Evolutionary conservation across 2,888 invertebrate genomes (phyloP).

Genomic region (Dicranocentrus wangi): DNA sequence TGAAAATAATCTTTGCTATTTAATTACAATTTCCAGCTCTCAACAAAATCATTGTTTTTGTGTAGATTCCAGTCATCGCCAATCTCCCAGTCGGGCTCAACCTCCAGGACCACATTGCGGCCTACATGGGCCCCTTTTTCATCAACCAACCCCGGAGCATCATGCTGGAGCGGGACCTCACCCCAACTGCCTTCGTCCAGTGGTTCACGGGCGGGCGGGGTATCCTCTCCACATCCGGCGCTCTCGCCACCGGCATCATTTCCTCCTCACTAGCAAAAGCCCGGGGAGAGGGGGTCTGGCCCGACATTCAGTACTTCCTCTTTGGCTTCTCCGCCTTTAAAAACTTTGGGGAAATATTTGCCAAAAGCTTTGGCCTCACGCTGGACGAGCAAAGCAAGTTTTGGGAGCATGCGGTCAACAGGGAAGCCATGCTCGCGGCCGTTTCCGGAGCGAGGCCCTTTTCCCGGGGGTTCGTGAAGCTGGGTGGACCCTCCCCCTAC

Average conservation of each 20-base stretch:
- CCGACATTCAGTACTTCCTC: slow-evolving; percentile 62
- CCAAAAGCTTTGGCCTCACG: slow-evolving; percentile 60
- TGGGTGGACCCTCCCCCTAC: slow-evolving; percentile 66
- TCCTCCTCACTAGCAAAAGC: slow-evolving; percentile 65
- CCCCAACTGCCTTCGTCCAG: slow-evolving; percentile 39
- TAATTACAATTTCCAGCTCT: background rate
- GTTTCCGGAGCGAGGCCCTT: slow-evolving; percentile 56
- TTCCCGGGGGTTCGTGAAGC: slow-evolving; percentile 60
- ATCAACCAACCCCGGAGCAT: slow-evolving; percentile 44
- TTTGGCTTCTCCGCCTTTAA: slow-evolving; percentile 56
- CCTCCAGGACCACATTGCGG: slow-evolving; percentile 65
- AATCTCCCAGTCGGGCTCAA: slow-evolving; percentile 64
- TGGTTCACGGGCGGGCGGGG: slow-evolving; percentile 65
- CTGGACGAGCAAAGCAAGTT: slow-evolving; percentile 62
- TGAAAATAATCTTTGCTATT: too few relatives aligned
- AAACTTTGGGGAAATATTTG: slow-evolving; percentile 48
- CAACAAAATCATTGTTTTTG: background rate
- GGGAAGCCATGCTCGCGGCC: slow-evolving; percentile 57
- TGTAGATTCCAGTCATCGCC: slow-evolving; percentile 61
- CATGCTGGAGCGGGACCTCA: slow-evolving; percentile 64
- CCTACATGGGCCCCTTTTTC: slow-evolving; percentile 55
- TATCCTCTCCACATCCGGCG: slow-evolving; percentile 54
- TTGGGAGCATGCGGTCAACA: slow-evolving; percentile 49
- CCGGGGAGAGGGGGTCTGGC: slow-evolving; percentile 70
- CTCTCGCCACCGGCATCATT: slow-evolving; percentile 64